These are phyloP conservation scores for Eugnorisma glareosa DNA, from an alignment of 2,888 invertebrate genomes.

Conservation along the genomic window DNA sequence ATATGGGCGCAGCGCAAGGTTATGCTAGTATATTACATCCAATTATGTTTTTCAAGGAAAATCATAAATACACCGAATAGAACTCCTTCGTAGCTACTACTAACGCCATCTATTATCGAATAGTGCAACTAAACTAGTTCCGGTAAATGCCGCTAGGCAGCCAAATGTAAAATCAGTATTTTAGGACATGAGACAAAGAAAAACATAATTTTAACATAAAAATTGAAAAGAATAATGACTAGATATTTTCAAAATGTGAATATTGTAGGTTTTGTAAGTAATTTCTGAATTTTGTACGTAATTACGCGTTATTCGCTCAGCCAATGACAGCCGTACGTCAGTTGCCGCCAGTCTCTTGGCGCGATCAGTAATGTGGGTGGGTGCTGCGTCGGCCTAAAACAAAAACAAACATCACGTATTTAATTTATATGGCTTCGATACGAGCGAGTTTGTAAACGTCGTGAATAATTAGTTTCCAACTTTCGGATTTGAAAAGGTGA, in stretches of 20 bases:
- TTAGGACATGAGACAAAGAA: neutral
- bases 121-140: slow-evolving; percentile 57
- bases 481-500: slow-evolving; percentile 48
- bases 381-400: slow-evolving; percentile 68
- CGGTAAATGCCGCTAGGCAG: slow-evolving; percentile 28
- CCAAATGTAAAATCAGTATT: neutral
- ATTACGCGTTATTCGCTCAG: slow-evolving; percentile 53
- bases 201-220: neutral
- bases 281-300: slow-evolving; percentile 16
- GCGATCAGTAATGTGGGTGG: slow-evolving; percentile 71
- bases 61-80: slow-evolving; percentile 6
- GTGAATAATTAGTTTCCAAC: slow-evolving; percentile 52
- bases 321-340: slow-evolving; percentile 75
- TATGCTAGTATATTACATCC: slow-evolving; percentile 18
- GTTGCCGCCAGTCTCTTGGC: slow-evolving; percentile 82
- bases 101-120: slow-evolving; percentile 62
- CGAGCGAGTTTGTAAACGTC: slow-evolving; percentile 54
- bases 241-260: neutral
- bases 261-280: neutral
- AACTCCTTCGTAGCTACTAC: slow-evolving; percentile 9
- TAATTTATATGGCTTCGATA: slow-evolving; percentile 74
- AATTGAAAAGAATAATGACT: neutral
- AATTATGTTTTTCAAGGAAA: slow-evolving; percentile 27
- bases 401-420: slow-evolving; percentile 72
- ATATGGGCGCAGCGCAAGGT: slow-evolving; percentile 26